phyloP scores from a whole-genome alignment of 1,140 invertebrate genomes.

The Cardiocondyla obscurior region DNA sequence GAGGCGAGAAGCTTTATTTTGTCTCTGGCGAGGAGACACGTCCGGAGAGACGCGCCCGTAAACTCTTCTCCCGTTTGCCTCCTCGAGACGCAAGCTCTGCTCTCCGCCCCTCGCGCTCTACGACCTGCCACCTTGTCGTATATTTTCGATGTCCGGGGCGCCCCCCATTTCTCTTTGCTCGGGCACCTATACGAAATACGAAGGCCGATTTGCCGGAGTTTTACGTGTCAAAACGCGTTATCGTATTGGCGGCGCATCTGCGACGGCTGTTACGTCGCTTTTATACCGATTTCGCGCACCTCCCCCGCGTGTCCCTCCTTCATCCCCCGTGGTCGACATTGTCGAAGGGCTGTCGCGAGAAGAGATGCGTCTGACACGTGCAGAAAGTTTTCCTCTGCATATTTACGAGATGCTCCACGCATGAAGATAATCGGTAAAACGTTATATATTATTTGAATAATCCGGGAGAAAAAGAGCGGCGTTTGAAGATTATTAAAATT shows the following conservation, averaged over 20 bases:
- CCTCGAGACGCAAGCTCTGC: neutral
- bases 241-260: conserved; percentile 61
- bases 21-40: conserved; percentile 60
- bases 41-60: conserved; percentile 60
- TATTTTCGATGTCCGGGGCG: conserved; percentile 62
- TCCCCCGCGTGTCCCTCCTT: neutral
- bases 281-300: neutral
- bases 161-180: conserved; percentile 18
- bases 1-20: conserved; percentile 58
- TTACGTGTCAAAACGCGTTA: conserved; percentile 70
- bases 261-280: conserved; percentile 44
- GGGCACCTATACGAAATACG: conserved; percentile 47
- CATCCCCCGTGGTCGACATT: too few relatives aligned
- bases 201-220: conserved; percentile 67
- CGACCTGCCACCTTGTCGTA: conserved; percentile 45
- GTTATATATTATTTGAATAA: neutral
- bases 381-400: conserved; percentile 31
- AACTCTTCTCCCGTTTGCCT: conserved; percentile 48
- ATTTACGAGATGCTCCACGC: neutral
- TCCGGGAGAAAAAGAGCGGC: neutral
- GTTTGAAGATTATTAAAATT: neutral
- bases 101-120: neutral
- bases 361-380: conserved; percentile 58
- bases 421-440: neutral
- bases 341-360: neutral